Conservation (phyloP, 2,888 invertebrate genomes). For the Spisula subtruncata region DNA sequence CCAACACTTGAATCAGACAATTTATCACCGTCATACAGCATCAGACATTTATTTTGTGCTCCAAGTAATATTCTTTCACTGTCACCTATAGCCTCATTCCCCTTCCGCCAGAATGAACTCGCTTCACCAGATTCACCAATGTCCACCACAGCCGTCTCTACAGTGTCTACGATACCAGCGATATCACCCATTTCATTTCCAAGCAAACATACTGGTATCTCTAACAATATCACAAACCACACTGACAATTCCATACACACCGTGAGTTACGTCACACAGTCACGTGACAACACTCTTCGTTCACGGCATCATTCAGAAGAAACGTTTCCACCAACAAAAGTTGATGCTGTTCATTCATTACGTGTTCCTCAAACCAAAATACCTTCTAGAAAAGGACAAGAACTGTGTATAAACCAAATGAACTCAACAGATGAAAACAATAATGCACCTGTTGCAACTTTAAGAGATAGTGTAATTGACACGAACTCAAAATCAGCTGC, state of each 20-base stretch:
- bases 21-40: background rate
- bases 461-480: background rate
- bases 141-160: conserved; percentile 4
- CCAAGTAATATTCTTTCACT: conserved; percentile 52
- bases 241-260: background rate
- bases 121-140: conserved; percentile 71
- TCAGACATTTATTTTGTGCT: conserved; percentile 40
- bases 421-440: conserved; percentile 14
- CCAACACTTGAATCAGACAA: background rate
- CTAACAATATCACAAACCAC: background rate
- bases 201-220: background rate
- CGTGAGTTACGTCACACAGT: background rate
- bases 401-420: background rate
- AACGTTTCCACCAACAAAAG: background rate
- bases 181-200: conserved; percentile 10
- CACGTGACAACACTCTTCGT: background rate
- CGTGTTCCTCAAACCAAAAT: background rate
- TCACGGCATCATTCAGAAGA: background rate
- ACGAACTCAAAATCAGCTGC: background rate
- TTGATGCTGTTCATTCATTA: background rate
- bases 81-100: conserved; percentile 70
- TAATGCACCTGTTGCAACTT: background rate
- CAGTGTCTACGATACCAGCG: conserved; percentile 6
- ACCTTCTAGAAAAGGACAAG: background rate
- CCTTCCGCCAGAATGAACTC: conserved; percentile 72